Conservation (phyloP, 2,797 vertebrate species). For the Morelia viridis region DNA sequence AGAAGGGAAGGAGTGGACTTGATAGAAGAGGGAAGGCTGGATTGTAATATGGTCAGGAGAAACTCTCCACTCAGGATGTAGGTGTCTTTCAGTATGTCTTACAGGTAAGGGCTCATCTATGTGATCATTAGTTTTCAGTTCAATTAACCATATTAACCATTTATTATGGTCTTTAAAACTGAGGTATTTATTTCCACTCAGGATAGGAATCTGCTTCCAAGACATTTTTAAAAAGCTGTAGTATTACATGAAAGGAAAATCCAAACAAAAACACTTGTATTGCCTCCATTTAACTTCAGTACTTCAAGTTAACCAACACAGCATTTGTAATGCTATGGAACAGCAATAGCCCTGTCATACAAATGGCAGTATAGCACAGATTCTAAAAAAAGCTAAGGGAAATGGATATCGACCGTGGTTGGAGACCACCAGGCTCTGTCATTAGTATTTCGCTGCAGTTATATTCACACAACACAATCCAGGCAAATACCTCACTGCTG, state of each 20-base stretch:
- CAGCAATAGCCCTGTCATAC: neutral
- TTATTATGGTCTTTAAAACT: neutral
- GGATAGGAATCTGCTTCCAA: neutral
- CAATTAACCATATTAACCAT: neutral
- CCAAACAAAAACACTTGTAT: neutral
- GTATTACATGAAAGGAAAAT: neutral
- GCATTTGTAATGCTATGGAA: neutral
- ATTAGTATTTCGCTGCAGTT: neutral
- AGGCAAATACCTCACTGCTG: neutral
- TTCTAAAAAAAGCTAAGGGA: neutral
- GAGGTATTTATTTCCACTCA: neutral
- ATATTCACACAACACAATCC: neutral
- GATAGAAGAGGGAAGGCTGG: too few relatives aligned
- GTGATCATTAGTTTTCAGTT: neutral
- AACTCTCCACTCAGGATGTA: neutral
- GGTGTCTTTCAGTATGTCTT: neutral
- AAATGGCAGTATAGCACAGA: neutral
- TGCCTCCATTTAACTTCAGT: neutral
- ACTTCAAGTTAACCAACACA: neutral
- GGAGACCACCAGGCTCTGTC: neutral
- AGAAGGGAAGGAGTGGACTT: neutral
- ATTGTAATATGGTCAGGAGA: neutral
- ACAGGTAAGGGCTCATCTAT: neutral
- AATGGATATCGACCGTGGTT: neutral
- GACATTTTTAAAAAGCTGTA: neutral